phyloP scores from a whole-genome alignment of 2,797 vertebrate species.

The Coccyzus lansbergi region DNA sequence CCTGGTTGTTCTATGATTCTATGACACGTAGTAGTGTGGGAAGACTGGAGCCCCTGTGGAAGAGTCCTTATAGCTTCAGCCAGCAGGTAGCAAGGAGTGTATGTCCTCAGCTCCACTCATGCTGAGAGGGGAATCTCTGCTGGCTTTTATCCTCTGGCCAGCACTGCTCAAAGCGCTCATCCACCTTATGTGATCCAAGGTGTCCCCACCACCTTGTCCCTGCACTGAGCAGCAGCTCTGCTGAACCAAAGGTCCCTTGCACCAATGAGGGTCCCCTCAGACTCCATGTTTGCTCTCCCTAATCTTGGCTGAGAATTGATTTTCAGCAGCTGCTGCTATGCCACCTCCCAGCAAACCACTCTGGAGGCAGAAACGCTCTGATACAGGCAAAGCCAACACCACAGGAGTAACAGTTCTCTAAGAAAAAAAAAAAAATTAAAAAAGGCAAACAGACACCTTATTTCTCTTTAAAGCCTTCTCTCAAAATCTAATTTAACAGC shows the following conservation, averaged over 20 bases:
- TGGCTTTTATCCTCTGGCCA: not conserved
- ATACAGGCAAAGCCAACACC: not conserved
- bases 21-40: rapidly evolving
- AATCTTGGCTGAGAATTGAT: not conserved
- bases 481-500: slow-evolving; percentile 63
- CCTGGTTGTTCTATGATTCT: no score
- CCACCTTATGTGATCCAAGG: rapidly evolving
- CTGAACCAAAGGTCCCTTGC: not conserved
- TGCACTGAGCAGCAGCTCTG: rapidly evolving
- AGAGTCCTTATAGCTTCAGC: not conserved
- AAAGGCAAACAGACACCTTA: not conserved
- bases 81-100: not conserved
- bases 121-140: not conserved
- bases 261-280: not conserved
- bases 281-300: rapidly evolving
- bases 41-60: not conserved
- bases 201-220: not conserved
- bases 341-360: not conserved
- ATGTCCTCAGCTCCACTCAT: rapidly evolving
- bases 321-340: not conserved
- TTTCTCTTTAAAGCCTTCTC: slow-evolving; percentile 34
- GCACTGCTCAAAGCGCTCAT: rapidly evolving
- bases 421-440: no score
- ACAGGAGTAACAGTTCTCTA: not conserved
- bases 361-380: not conserved